Evolutionary conservation across 2,888 invertebrate species (phyloP).

Genomic region (Scaptomyza flava): DNA sequence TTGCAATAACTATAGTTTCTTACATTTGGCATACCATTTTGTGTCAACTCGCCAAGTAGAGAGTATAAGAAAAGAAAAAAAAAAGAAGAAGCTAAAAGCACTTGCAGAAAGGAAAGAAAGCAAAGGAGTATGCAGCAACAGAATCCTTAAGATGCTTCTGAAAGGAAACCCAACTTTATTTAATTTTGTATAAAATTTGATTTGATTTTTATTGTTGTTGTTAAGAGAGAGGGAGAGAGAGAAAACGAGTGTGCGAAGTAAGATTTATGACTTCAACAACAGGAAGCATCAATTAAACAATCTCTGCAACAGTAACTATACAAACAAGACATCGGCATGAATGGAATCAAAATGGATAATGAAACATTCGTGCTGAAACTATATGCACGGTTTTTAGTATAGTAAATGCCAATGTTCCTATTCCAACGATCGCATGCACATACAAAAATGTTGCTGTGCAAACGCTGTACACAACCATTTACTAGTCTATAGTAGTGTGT

Average conservation of each 20-base stretch:
- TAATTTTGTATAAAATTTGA: constrained; percentile 71
- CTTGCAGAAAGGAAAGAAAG: constrained; percentile 17
- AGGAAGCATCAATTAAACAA: constrained; percentile 53
- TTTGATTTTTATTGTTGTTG: constrained; percentile 56
- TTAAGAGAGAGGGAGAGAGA: not conserved
- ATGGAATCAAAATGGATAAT: too few species aligned
- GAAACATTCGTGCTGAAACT: too few species aligned
- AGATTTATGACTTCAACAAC: constrained; percentile 52
- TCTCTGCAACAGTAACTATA: constrained; percentile 8
- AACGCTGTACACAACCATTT: too few species aligned
- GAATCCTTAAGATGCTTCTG: constrained; percentile 34
- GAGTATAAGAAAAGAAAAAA: constrained; percentile 24
- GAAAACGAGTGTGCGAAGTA: constrained; percentile 7
- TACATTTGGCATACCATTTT: not conserved
- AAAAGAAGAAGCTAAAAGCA: constrained; percentile 31
- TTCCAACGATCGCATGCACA: too few species aligned
- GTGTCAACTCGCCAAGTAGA: not conserved
- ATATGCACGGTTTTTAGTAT: too few species aligned
- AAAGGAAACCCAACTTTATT: constrained; percentile 61
- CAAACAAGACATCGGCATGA: too few species aligned
- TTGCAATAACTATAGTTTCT: too few species aligned
- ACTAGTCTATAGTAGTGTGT: too few species aligned
- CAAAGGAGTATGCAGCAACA: constrained; percentile 7
- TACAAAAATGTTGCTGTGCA: too few species aligned
- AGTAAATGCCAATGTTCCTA: too few species aligned